Evolutionary conservation across 2,797 vertebrate species (phyloP).

Genomic region (Poecilia velifera): DNA sequence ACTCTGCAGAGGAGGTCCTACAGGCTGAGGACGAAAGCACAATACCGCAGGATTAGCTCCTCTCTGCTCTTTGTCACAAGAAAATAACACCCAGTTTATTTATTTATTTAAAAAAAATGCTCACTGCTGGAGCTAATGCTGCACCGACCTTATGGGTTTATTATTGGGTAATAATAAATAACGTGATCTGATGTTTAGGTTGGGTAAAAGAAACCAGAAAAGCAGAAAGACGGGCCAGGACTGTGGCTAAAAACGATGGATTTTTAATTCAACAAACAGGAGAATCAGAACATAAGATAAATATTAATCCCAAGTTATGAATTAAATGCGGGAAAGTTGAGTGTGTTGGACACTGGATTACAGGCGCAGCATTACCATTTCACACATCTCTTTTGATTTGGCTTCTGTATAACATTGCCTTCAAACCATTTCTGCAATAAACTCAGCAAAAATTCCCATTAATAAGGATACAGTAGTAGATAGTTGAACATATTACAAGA

Average conservation of each 20-base stretch:
- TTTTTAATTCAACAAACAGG: not conserved
- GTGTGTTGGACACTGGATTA: not conserved
- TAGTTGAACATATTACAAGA: not conserved
- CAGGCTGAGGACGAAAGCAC: conserved; percentile 74
- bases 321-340: not conserved
- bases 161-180: conserved; percentile 37
- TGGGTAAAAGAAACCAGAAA: conserved; percentile 20
- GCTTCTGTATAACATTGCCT: not conserved
- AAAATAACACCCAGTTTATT: conserved; percentile 39
- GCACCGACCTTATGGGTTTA: conserved; percentile 21
- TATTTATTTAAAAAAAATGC: conserved; percentile 22
- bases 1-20: conserved; percentile 61
- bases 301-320: not conserved
- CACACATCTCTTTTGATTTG: not conserved
- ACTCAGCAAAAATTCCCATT: not conserved
- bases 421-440: not conserved
- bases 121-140: conserved; percentile 19
- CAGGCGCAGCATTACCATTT: not conserved
- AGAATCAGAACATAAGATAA: not conserved
- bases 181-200: conserved; percentile 32
- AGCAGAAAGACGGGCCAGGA: not conserved
- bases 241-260: not conserved
- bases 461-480: not conserved
- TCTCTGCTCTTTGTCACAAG: conserved; percentile 34
- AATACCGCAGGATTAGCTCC: conserved; percentile 24